Base-by-base conservation (phyloP, 2,888 invertebrate genomes). In the Venustoraphidia nigricollis region DNA sequence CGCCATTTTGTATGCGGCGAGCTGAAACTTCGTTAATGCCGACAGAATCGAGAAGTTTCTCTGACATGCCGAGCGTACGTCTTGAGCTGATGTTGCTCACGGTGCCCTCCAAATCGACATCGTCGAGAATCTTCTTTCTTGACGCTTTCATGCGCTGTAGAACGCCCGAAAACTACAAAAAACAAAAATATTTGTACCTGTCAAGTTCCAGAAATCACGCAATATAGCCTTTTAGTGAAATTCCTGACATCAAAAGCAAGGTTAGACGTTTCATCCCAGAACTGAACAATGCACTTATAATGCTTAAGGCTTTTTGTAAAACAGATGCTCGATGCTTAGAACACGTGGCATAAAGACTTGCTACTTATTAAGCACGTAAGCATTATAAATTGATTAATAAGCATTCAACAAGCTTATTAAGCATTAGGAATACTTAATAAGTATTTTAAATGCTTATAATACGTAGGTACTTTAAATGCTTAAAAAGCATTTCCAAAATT, bases 41-140 rank as follows among this genome's bases (percentile, higher is more conserved):
- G 5, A 79, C 76, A 48, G 70, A 70, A 58, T 80, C 79, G 14
- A 81, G 66, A 43, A 80, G 70, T 64, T 81, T 81, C 54, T 79
- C 78, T 4, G 79, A 74, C 55, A 79, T 68, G 51, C 71, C 70
- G 45, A 69, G 58, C 53, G 76, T 68, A 58, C 76, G 68, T 52
- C 76, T 72, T 51, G 72, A 73, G 55, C 73, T 76, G 35, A 78
- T 65, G 55, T 70, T 75, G 52, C 71, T 64, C 10, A 77, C 72
- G 45, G 73, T 72, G 59, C 69, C 73, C 51, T 79, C 79, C 56
- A 81, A 71, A 55, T 81, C 80, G 44, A 77, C 68, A 56, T 80
- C 79, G 53, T 81, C 76, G 44, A 76, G 65, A 52, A 76, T 69
- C 42, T 74, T 68, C 10, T 79, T 73, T 34, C 42, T 11, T 3